Evolutionary conservation across 1,140 invertebrate genomes (phyloP).

Genomic region (Trichonephila clavipes): DNA sequence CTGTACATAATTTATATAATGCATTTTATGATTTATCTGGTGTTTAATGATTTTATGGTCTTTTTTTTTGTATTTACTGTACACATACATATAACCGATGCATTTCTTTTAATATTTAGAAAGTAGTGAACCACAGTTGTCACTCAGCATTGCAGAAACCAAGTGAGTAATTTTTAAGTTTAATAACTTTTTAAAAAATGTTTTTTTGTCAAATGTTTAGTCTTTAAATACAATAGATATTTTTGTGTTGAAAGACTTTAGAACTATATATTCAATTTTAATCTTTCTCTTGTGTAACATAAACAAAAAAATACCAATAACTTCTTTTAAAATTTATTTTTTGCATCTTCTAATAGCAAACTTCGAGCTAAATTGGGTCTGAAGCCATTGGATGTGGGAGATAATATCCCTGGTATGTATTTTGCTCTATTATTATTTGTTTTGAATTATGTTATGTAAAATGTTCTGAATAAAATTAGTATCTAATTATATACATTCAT

Average conservation of each 20-base stretch:
- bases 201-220: background rate
- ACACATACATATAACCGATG: background rate
- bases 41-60: too few relatives aligned
- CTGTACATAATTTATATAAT: too few relatives aligned
- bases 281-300: too few relatives aligned
- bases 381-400: conserved; percentile 91
- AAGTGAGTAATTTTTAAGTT: conserved; percentile 38
- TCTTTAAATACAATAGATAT: too few relatives aligned
- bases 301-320: too few relatives aligned
- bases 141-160: conserved; percentile 46
- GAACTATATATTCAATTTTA: too few relatives aligned
- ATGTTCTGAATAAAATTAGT: background rate
- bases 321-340: background rate
- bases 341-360: conserved; percentile 82
- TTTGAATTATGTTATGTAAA: background rate
- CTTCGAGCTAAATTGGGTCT: conserved; percentile 95
- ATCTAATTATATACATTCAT: too few relatives aligned
- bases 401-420: conserved; percentile 78
- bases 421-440: background rate
- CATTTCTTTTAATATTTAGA: background rate
- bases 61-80: too few relatives aligned
- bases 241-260: too few relatives aligned
- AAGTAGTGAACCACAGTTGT: background rate
- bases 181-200: conserved; percentile 38
- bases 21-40: too few relatives aligned